Conservation (phyloP, 2,888 invertebrate genomes). For the Entomobrya proxima region DNA sequence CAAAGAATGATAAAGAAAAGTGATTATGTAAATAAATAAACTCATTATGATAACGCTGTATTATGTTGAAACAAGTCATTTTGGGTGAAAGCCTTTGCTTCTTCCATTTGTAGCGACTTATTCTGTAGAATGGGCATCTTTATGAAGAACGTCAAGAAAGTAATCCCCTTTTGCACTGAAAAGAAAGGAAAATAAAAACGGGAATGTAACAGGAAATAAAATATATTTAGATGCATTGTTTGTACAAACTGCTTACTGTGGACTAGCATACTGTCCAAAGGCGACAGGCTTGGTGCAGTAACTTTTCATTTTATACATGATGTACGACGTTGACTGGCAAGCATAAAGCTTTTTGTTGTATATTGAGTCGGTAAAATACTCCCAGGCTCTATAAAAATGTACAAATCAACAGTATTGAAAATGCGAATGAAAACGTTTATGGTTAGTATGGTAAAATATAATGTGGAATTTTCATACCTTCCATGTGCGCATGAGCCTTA, state of each 20-base stretch:
- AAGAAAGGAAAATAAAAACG: constrained; percentile 4
- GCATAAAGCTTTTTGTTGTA: constrained; percentile 70
- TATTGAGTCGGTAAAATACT: constrained; percentile 70
- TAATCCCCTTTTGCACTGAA: constrained; percentile 71
- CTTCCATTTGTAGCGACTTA: not conserved
- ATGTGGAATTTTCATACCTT: constrained; percentile 36
- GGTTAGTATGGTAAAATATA: not conserved
- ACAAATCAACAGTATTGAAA: too few species aligned
- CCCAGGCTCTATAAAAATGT: constrained; percentile 67
- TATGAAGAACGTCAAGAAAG: constrained; percentile 67
- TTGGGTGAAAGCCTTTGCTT: not conserved
- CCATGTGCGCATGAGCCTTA: constrained; percentile 66
- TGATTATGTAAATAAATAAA: constrained; percentile 32
- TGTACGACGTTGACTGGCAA: constrained; percentile 68
- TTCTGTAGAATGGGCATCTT: constrained; percentile 42
- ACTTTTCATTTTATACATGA: constrained; percentile 70
- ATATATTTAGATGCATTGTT: not conserved
- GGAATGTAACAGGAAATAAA: not conserved
- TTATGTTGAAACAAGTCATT: not conserved
- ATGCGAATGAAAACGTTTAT: not conserved
- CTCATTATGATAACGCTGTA: not conserved
- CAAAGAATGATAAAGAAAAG: not conserved
- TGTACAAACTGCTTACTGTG: constrained; percentile 43
- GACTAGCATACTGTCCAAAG: constrained; percentile 68
- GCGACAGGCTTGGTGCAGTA: constrained; percentile 67